Conservation (phyloP, 2,113 vertebrate genomes). For the Stercorarius parasiticus region DNA sequence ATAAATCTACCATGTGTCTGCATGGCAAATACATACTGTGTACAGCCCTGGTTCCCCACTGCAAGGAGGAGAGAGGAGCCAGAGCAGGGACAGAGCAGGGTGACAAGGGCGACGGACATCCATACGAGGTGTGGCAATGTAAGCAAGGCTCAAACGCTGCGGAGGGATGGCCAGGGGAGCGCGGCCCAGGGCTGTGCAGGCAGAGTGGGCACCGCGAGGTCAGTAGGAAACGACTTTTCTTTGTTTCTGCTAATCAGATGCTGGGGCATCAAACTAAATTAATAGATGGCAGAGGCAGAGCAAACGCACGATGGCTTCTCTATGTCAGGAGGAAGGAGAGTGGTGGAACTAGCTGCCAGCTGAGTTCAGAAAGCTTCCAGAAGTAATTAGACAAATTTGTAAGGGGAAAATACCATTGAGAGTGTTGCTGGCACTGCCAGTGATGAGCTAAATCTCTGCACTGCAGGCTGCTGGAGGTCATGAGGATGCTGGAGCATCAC, state of each 20-base stretch:
- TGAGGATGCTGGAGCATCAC: neutral
- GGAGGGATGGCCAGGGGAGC: neutral
- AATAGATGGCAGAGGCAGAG: neutral
- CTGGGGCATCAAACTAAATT: slow-evolving; percentile 12
- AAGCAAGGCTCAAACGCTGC: neutral
- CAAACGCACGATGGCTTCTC: neutral
- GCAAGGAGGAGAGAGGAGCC: neutral
- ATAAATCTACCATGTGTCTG: neutral
- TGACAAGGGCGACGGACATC: neutral
- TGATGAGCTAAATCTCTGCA: neutral
- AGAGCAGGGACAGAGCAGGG: neutral
- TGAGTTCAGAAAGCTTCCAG: slow-evolving; percentile 42
- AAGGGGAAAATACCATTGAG: neutral
- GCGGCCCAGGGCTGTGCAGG: rapidly evolving
- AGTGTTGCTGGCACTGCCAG: neutral
- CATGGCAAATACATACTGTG: neutral
- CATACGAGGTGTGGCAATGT: rapidly evolving
- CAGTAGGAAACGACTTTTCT: neutral
- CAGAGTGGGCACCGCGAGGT: neutral
- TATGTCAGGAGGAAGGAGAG: neutral
- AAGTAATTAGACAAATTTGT: slow-evolving; percentile 34
- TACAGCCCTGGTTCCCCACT: neutral
- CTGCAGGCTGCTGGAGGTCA: neutral
- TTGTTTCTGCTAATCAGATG: neutral
- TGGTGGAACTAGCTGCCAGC: neutral